Conservation (phyloP, 2,888 invertebrate genomes). For the Platycheirus albimanus region DNA sequence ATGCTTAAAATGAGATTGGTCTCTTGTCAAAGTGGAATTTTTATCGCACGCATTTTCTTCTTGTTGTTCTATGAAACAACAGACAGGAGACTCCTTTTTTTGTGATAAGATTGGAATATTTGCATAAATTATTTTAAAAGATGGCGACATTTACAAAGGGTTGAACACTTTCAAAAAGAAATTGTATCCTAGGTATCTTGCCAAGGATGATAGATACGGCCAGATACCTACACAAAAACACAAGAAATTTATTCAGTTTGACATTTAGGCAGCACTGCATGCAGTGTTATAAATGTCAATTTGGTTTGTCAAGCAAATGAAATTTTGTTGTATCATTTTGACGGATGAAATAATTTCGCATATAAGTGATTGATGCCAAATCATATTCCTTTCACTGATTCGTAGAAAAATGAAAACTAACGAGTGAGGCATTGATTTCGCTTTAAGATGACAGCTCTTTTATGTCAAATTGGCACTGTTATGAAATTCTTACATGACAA, state of each 20-base stretch:
- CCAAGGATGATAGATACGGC: constrained; percentile 21
- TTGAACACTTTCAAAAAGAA: constrained; percentile 54
- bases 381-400: no score
- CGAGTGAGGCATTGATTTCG: no score
- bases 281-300: not conserved
- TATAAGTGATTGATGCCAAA: no score
- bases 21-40: constrained; percentile 68
- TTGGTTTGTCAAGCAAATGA: not conserved
- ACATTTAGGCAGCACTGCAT: not conserved
- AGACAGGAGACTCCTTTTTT: constrained; percentile 48
- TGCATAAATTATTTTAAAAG: constrained; percentile 68
- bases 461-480: no score
- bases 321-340: not conserved
- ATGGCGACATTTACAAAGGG: constrained; percentile 67
- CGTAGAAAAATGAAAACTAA: no score
- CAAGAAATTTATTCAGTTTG: not conserved
- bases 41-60: constrained; percentile 54
- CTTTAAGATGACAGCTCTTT: no score
- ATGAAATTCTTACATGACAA: no score
- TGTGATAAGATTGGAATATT: constrained; percentile 70
- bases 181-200: constrained; percentile 30
- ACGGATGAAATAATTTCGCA: no score
- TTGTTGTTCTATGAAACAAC: constrained; percentile 40
- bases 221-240: not conserved
- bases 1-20: constrained; percentile 64